Conservation (phyloP, 2,888 invertebrate species). For the Chelonus formosanus region DNA sequence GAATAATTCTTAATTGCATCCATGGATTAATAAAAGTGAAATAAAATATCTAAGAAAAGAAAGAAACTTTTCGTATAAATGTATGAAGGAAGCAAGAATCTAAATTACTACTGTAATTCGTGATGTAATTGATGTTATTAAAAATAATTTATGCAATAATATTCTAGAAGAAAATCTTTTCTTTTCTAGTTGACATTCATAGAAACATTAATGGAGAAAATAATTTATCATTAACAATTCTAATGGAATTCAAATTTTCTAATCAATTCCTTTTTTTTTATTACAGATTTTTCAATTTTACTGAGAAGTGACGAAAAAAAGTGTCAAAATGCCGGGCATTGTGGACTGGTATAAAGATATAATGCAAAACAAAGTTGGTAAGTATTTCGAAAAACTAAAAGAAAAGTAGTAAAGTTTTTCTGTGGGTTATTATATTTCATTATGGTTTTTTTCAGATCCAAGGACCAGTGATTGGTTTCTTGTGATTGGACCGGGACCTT, state of each 20-base stretch:
- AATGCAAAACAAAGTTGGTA: slow-evolving; percentile 57
- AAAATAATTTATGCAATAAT: slow-evolving; percentile 22
- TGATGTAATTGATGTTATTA: slow-evolving; percentile 5
- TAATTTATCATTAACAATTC: slow-evolving; percentile 8
- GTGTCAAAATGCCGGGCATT: slow-evolving; percentile 52
- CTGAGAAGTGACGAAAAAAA: slow-evolving; percentile 8
- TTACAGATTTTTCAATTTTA: slow-evolving; percentile 37
- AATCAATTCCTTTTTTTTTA: slow-evolving; percentile 24
- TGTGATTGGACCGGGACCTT: slow-evolving; percentile 74
- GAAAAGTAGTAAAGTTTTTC: not conserved
- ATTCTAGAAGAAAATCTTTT: not conserved
- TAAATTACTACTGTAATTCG: not conserved
- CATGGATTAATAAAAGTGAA: no score
- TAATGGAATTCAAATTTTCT: slow-evolving; percentile 10
- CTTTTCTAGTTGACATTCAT: not conserved
- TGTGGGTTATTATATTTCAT: not conserved
- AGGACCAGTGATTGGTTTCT: slow-evolving; percentile 79
- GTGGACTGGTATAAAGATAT: slow-evolving; percentile 56
- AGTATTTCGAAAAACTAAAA: slow-evolving; percentile 12
- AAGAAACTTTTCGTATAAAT: not conserved
- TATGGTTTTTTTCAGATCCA: slow-evolving; percentile 67
- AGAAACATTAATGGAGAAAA: not conserved
- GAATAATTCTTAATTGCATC: no score
- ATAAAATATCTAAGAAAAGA: slow-evolving; percentile 17
- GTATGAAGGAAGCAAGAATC: not conserved